phyloP scores from a whole-genome alignment of 2,888 invertebrate genomes.

The Netelia inedita region DNA sequence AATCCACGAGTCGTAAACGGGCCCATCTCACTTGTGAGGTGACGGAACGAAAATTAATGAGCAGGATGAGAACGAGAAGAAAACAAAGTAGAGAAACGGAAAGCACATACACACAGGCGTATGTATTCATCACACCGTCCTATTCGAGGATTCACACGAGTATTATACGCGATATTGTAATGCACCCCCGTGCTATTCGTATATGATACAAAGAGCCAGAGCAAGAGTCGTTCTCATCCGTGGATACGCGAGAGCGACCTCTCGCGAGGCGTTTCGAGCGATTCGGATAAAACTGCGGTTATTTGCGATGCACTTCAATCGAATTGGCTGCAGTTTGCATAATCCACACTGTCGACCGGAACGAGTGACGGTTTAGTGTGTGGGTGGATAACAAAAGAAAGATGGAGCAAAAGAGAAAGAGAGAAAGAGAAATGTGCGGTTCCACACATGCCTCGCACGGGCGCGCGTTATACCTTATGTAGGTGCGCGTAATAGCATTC shows the following conservation, averaged over 20 bases:
- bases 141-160: constrained; percentile 68
- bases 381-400: constrained; percentile 17
- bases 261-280: constrained; percentile 78
- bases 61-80: constrained; percentile 5
- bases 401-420: constrained; percentile 30
- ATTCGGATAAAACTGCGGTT: constrained; percentile 83
- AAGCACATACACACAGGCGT: constrained; percentile 2
- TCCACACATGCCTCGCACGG: neutral
- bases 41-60: constrained; percentile 43
- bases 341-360: constrained; percentile 78
- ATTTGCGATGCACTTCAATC: constrained; percentile 84
- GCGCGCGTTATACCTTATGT: constrained; percentile 9
- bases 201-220: constrained; percentile 23
- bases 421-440: constrained; percentile 7
- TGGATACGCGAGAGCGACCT: constrained; percentile 67
- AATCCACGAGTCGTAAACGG: constrained; percentile 28
- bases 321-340: constrained; percentile 84
- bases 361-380: constrained; percentile 48
- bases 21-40: constrained; percentile 16
- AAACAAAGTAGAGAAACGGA: constrained; percentile 1
- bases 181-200: constrained; percentile 71
- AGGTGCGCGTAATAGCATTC: constrained; percentile 45
- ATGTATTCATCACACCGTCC: constrained; percentile 41
- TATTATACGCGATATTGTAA: constrained; percentile 77
- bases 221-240: constrained; percentile 20